These are phyloP conservation scores for Alexandromys fortis DNA, from an alignment of 2,113 vertebrate genomes.

Conservation along the genomic window DNA sequence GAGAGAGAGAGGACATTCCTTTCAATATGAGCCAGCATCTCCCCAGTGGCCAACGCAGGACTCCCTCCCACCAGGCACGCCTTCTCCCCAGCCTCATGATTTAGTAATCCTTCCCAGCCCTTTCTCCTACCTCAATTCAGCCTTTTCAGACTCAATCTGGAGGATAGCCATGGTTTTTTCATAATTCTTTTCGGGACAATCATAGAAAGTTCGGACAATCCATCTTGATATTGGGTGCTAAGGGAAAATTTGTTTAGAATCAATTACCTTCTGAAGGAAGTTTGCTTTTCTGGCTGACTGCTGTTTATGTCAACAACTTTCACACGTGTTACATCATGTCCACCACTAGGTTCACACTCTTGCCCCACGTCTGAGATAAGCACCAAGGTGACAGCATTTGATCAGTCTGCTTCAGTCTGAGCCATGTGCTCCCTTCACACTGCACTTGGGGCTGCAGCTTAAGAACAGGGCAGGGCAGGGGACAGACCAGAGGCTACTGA, in stretches of 20 bases:
- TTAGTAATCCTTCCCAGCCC: neutral
- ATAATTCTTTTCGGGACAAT: slow-evolving; percentile 93
- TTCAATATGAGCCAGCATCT: neutral
- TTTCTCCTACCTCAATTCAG: slow-evolving; percentile 88
- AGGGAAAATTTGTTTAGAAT: slow-evolving; percentile 32
- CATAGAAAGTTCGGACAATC: slow-evolving; percentile 88
- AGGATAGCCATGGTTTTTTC: slow-evolving; percentile 93
- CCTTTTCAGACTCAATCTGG: slow-evolving; percentile 89
- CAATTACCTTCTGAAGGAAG: neutral
- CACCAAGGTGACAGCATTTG: neutral
- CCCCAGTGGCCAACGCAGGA: neutral
- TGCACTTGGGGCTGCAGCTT: neutral
- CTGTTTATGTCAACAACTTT: neutral
- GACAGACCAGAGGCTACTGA: neutral
- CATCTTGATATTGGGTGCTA: slow-evolving; percentile 97
- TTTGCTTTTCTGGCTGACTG: neutral
- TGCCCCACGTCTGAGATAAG: no score
- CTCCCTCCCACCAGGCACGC: neutral
- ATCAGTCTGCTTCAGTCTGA: neutral
- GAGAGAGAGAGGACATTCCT: neutral
- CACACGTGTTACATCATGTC: neutral
- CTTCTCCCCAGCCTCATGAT: neutral
- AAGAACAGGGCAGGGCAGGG: neutral
- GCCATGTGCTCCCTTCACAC: neutral
- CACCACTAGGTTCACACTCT: neutral